phyloP scores from a whole-genome alignment of 2,113 vertebrate species.

The Xyrauchen texanus region DNA sequence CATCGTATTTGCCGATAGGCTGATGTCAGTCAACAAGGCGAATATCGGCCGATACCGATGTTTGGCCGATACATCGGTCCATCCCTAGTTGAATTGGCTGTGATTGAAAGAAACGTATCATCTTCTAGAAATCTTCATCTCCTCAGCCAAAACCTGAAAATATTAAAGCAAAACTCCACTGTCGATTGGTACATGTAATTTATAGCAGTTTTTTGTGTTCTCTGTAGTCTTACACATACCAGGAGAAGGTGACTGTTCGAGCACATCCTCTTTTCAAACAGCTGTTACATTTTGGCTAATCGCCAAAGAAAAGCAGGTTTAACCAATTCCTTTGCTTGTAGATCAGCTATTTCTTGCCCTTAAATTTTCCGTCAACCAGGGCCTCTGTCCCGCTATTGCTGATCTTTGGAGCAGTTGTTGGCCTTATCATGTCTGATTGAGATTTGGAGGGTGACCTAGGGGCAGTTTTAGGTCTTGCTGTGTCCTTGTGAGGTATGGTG shows the following conservation, averaged over 20 bases:
- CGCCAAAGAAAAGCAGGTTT: neutral
- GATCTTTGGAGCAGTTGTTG: conserved; percentile 22
- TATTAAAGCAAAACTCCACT: neutral
- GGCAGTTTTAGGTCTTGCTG: conserved; percentile 4
- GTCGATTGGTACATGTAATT: too few relatives aligned
- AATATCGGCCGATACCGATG: too few relatives aligned
- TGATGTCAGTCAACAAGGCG: too few relatives aligned
- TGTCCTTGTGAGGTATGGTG: conserved; percentile 36
- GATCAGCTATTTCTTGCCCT: conserved; percentile 5
- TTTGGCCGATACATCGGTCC: too few relatives aligned
- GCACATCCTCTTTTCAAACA: neutral
- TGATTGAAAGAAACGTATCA: too few relatives aligned
- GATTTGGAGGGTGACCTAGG: conserved; percentile 14
- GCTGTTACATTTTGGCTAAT: neutral
- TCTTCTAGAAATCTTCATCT: too few relatives aligned
- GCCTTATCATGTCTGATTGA: conserved; percentile 23
- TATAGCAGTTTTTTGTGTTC: neutral
- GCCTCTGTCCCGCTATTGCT: neutral
- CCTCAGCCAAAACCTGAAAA: too few relatives aligned
- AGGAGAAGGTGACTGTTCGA: neutral
- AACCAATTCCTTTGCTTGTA: neutral
- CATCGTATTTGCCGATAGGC: too few relatives aligned
- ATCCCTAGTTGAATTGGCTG: too few relatives aligned
- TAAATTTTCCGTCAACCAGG: neutral
- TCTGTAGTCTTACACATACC: neutral